phyloP scores from a whole-genome alignment of 2,888 invertebrate genomes.

The Tupiocoris notatus region DNA sequence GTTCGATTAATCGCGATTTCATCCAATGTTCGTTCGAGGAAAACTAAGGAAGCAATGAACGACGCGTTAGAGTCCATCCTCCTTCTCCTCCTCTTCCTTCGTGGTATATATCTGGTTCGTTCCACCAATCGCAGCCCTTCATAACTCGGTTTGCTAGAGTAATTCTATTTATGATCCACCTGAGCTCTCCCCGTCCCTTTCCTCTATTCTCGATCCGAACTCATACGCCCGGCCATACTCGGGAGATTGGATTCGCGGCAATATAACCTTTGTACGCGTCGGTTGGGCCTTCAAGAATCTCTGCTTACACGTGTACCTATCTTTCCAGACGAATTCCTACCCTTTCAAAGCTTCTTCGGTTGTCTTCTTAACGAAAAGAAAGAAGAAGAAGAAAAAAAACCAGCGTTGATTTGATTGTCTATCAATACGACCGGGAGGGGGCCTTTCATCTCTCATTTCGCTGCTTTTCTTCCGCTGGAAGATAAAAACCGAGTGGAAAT shows the following conservation, averaged over 20 bases:
- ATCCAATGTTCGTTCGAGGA: neutral
- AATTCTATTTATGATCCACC: conserved; percentile 41
- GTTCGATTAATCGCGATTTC: neutral
- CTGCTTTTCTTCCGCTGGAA: neutral
- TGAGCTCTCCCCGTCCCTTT: conserved; percentile 2
- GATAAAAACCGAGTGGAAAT: neutral
- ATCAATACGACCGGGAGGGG: conserved; percentile 26
- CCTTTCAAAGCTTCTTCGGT: neutral
- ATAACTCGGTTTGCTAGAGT: conserved; percentile 37
- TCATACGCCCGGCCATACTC: conserved; percentile 5
- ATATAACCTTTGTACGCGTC: conserved; percentile 22
- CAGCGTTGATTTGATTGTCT: conserved; percentile 24
- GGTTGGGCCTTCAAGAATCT: neutral
- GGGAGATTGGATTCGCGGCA: conserved; percentile 33
- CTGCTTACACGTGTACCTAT: neutral
- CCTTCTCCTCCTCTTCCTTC: neutral
- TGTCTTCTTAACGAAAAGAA: neutral
- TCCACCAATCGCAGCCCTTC: conserved; percentile 10
- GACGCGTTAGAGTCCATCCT: neutral
- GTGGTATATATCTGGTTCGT: neutral
- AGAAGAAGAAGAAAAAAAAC: neutral
- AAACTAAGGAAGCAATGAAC: neutral
- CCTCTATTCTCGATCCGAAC: neutral
- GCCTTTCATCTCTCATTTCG: neutral
- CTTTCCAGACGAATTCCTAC: neutral